These are phyloP conservation scores for Villa cingulata DNA, from an alignment of 2,888 invertebrate genomes.

Conservation along the genomic window DNA sequence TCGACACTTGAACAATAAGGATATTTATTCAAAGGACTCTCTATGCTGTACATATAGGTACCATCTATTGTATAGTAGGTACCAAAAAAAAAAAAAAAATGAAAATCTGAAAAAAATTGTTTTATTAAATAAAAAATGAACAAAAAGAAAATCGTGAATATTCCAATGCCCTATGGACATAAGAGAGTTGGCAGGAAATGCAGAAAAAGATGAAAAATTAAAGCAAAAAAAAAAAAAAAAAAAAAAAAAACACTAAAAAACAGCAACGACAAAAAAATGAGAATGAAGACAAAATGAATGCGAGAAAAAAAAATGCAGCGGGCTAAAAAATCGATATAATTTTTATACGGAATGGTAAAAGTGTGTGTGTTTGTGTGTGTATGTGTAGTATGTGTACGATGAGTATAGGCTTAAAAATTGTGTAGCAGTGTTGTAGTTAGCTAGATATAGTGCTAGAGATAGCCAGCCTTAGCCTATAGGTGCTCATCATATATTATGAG, in stretches of 20 bases:
- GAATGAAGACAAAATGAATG: too few species aligned
- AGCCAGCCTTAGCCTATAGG: too few species aligned
- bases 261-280: too few species aligned
- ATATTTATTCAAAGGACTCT: not conserved
- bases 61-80: too few species aligned
- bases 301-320: not conserved
- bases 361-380: too few species aligned
- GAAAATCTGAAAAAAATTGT: too few species aligned
- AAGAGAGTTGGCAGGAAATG: not conserved
- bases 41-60: not conserved
- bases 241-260: too few species aligned
- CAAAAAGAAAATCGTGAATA: not conserved
- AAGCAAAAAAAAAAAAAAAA: too few species aligned
- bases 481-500: too few species aligned
- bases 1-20: constrained; percentile 12
- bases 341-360: not conserved
- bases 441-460: too few species aligned
- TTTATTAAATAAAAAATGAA: not conserved
- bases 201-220: not conserved
- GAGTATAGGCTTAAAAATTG: not conserved
- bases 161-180: not conserved
- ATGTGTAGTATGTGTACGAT: not conserved
- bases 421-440: too few species aligned
- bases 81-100: not conserved
- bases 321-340: not conserved